Percentiles rank a stretch among this genome's conserved stretches.
These are phyloP conservation scores for Lycaena phlaeas DNA, from an alignment of 2,888 invertebrate species.

Conservation along the genomic window DNA sequence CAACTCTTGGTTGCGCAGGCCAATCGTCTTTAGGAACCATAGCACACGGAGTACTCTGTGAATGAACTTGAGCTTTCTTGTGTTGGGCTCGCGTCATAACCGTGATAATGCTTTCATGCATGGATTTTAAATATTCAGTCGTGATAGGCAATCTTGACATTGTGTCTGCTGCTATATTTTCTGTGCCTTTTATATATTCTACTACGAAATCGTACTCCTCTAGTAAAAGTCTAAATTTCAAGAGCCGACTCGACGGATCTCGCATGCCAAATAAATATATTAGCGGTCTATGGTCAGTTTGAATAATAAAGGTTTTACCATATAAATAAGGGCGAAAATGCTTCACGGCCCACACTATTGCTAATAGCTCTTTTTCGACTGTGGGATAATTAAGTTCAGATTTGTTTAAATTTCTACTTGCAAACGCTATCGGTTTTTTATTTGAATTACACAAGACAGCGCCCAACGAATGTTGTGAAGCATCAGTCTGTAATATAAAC, in stretches of 20 bases:
- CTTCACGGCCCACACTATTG: slow-evolving; percentile 4
- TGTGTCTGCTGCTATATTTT: slow-evolving; percentile 5
- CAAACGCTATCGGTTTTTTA: neutral
- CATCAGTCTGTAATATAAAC: slow-evolving; percentile 7
- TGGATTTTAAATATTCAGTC: slow-evolving; percentile 1
- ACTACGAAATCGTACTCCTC: neutral
- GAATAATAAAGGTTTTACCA: neutral
- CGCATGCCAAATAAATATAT: neutral
- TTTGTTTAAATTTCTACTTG: neutral
- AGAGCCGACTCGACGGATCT: neutral
- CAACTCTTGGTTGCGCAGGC: slow-evolving; percentile 8
- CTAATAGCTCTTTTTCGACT: slow-evolving; percentile 4
- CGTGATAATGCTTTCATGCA: neutral
- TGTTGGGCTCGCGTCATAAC: neutral
- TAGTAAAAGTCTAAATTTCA: neutral
- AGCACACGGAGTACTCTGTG: neutral
- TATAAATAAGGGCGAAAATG: slow-evolving; percentile 6
- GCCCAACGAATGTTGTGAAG: neutral
- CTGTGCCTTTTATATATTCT: slow-evolving; percentile 2
- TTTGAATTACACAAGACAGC: neutral
- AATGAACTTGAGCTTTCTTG: neutral
- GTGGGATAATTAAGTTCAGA: neutral
- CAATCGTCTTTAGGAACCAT: neutral
- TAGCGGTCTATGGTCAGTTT: slow-evolving; percentile 3
- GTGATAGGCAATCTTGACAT: neutral